These are phyloP conservation scores for Hemithea aestivaria DNA, from an alignment of 2,888 invertebrate genomes.

Conservation along the genomic window DNA sequence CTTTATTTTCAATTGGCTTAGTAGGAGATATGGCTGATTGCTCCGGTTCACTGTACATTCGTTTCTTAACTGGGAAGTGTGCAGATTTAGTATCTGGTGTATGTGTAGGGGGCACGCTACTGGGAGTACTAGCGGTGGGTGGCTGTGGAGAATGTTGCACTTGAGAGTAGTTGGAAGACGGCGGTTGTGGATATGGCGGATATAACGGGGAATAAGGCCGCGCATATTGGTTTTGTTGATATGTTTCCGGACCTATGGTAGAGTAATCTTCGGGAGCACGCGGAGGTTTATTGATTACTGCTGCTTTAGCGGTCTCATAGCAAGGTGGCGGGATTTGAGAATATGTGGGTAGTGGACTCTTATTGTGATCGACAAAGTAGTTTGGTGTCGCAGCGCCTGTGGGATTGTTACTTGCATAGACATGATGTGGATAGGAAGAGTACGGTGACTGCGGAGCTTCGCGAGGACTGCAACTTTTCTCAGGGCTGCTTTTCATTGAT, in stretches of 20 bases:
- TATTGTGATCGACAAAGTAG: slow-evolving; percentile 67
- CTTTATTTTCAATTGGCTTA: slow-evolving; percentile 46
- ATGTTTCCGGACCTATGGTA: slow-evolving; percentile 74
- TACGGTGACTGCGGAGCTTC: slow-evolving; percentile 81
- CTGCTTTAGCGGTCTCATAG: slow-evolving; percentile 80
- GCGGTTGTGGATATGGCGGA: slow-evolving; percentile 55
- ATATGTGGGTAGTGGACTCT: slow-evolving; percentile 67
- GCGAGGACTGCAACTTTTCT: slow-evolving; percentile 90
- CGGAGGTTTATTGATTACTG: slow-evolving; percentile 63
- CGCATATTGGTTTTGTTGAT: slow-evolving; percentile 71
- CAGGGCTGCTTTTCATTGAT: slow-evolving; percentile 90
- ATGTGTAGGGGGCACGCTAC: slow-evolving; percentile 41
- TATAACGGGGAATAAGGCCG: slow-evolving; percentile 61
- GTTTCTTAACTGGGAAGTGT: slow-evolving; percentile 82
- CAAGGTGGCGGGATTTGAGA: slow-evolving; percentile 74
- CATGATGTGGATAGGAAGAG: slow-evolving; percentile 69
- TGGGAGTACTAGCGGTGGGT: slow-evolving; percentile 33
- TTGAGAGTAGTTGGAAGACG: slow-evolving; percentile 53
- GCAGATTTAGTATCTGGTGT: slow-evolving; percentile 62
- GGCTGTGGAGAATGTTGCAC: slow-evolving; percentile 50
- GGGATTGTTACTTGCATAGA: slow-evolving; percentile 61
- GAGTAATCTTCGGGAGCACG: slow-evolving; percentile 78
- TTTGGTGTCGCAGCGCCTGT: slow-evolving; percentile 59
- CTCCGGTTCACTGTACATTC: slow-evolving; percentile 78
- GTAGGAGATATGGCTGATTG: slow-evolving; percentile 42